Evolutionary conservation across 2,888 invertebrate species (phyloP).

Genomic region (Chrysolina americana): DNA sequence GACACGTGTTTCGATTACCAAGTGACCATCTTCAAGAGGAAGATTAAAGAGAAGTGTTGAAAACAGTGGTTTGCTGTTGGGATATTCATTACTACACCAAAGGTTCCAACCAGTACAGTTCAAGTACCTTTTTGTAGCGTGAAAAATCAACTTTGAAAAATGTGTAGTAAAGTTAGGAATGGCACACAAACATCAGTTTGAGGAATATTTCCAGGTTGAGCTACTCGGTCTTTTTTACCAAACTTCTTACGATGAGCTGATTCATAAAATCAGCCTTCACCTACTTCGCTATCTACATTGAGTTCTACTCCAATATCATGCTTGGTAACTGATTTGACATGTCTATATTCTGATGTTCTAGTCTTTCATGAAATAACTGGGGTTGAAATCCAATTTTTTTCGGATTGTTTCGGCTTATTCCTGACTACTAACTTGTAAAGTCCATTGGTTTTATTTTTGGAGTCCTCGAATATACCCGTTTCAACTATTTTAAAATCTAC

Average conservation of each 20-base stretch:
- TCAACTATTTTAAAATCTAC: no score
- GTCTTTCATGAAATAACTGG: slow-evolving; percentile 29
- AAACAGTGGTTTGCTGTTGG: no score
- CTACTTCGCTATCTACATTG: slow-evolving; percentile 22
- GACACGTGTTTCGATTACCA: no score
- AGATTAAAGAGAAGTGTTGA: no score
- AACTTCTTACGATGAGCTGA: no score
- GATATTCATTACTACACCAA: no score
- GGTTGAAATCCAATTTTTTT: slow-evolving; percentile 13
- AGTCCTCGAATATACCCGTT: slow-evolving; percentile 16
- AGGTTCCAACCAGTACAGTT: no score
- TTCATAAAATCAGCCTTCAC: slow-evolving; percentile 23
- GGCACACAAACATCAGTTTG: neutral
- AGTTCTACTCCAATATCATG: slow-evolving; percentile 29
- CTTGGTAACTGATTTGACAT: slow-evolving; percentile 14
- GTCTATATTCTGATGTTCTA: slow-evolving; percentile 30
- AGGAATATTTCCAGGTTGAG: neutral
- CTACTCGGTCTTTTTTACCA: no score
- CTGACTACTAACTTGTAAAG: no score
- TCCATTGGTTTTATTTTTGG: neutral
- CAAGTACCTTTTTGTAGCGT: no score
- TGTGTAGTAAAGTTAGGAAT: neutral
- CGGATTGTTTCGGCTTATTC: no score
- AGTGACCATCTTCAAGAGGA: no score
- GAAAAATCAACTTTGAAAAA: neutral